Base-by-base conservation (phyloP, 2,797 vertebrate species). In the Nothura maculosa region DNA sequence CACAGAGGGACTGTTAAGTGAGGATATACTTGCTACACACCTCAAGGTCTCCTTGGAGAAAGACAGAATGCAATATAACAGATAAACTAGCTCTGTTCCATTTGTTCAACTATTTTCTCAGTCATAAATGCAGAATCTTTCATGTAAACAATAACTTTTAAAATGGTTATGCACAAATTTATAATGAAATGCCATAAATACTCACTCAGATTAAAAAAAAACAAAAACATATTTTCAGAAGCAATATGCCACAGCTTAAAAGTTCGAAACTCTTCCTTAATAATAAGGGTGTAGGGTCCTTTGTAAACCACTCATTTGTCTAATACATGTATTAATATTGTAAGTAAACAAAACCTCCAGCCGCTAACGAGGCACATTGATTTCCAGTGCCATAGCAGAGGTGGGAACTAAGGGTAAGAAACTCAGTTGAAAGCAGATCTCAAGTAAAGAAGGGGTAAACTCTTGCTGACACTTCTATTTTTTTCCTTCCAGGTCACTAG, bases 261-360 rank as follows among this genome's bases (percentile, higher is more conserved):
- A 83, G 12, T 48, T 82, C 28, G 10, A 68, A 85, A 84, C 15
- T 38, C 1, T 28, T 45, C 19, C 78, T 75, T 75, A 78, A 21
- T 21, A 78, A 9, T 0, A 1, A 13, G 54, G 18, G 4, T 28
- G 18, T 52, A 57, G 6, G 0, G 0, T 16, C 1, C 0, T 40
- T 85, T 42, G 25, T 47, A 64, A 87, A 43, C 45, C 19, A 40
- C 5, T 45, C 14, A 25, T 76, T 73, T 81, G 43, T 91, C 12
- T 68, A 63, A 28, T 77, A 43, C 3, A 4, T 6, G 0, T 40
- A 34, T 24, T 47, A 36, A 48, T 69, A 13, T 13, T 68, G 11
- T 36, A 43, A 81, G 10, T 6, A 87, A 63, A 54, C 19, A 1
- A 61, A 12, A 58, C 2, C 30, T 78, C 9, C 21, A 83, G 8